Evolutionary conservation across 2,113 vertebrate species (phyloP), one percentile per base, ranked within the genome.

Genomic region (Dicaeum eximium): DNA sequence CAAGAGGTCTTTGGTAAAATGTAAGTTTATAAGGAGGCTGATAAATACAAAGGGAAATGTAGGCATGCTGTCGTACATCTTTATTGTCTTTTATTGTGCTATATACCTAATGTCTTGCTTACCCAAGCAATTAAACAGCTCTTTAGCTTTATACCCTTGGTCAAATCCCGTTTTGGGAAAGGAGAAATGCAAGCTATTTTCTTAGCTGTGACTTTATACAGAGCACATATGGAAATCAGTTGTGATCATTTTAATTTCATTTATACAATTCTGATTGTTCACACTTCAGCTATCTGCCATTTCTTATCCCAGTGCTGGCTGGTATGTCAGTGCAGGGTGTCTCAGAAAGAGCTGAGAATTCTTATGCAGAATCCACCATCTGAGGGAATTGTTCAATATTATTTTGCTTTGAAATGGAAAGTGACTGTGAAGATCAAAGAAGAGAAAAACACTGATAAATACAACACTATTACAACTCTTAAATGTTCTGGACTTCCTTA

Each of bases 331-430:
- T 37, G 57, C 30, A 51, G 50, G 7, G 31, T 72, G 30, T 57
- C 35, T 91, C 48, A 67, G 50, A 91, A 84, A 93, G 40, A 84
- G 30, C n/a, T 33, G 53, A 78, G 27, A 78, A 67, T 79, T 93
- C 60, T 81, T 74, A 78, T 79, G 56, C 71, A 92, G 58, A 96
- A 90, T 60, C 16, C 27, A 82, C 58, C 74, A 93, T 85, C 74
- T 83, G 58, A 94, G 84, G 67, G 74, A 95, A 73, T 83, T 92
- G 85, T 93, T 95, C 67, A 62, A 50, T 78, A 37, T 83, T 93
- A 88, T 90, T 53, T 83, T 60, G 44, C 94, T 96, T 95, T 96
- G 92, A 96, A 96, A 86, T 94, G 91, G 86, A 90, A 93, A 95
- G 64, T 71, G 56, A 40, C 67, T 92, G 24, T 60, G 66, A 79